phyloP scores from a whole-genome alignment of 2,797 vertebrate genomes.

The Phoebastria nigripes region DNA sequence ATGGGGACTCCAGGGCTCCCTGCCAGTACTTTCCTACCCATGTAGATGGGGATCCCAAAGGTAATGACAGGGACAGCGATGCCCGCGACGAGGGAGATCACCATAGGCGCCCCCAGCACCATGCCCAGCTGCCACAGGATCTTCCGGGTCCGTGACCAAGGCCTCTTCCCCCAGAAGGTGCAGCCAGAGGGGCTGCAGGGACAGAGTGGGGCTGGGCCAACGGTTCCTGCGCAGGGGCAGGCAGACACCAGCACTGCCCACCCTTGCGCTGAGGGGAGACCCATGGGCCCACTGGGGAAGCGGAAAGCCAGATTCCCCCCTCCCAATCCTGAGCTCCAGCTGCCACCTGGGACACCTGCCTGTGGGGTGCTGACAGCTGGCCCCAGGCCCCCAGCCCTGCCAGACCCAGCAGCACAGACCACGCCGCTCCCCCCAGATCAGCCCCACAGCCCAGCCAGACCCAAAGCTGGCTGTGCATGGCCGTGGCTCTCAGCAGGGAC shows the following conservation, averaged over 20 bases:
- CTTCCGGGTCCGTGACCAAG: conserved; percentile 87
- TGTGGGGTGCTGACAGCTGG: rapidly evolving
- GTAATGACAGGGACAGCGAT: conserved; percentile 88
- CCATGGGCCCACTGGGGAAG: rapidly evolving
- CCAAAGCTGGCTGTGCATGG: background rate
- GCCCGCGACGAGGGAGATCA: conserved; percentile 86
- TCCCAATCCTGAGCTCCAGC: background rate
- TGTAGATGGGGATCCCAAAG: conserved; percentile 88
- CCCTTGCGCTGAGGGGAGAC: rapidly evolving
- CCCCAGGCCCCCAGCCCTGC: background rate
- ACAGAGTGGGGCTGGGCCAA: background rate
- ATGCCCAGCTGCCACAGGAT: conserved; percentile 90
- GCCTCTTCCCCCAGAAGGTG: conserved; percentile 91
- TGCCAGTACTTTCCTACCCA: conserved; percentile 85
- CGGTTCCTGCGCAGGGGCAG: rapidly evolving
- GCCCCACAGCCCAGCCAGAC: background rate
- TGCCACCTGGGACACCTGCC: background rate
- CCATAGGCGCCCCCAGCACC: conserved; percentile 87
- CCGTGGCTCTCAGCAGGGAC: background rate
- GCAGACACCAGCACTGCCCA: background rate
- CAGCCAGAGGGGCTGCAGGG: conserved; percentile 86
- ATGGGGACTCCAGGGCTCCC: background rate
- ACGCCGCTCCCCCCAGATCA: background rate
- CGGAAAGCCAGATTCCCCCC: background rate
- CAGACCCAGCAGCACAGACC: background rate